Percentiles rank a stretch among this genome's conserved stretches.
phyloP scores from a whole-genome alignment of 2,797 vertebrate genomes.

The Hydrolagus colliei region DNA sequence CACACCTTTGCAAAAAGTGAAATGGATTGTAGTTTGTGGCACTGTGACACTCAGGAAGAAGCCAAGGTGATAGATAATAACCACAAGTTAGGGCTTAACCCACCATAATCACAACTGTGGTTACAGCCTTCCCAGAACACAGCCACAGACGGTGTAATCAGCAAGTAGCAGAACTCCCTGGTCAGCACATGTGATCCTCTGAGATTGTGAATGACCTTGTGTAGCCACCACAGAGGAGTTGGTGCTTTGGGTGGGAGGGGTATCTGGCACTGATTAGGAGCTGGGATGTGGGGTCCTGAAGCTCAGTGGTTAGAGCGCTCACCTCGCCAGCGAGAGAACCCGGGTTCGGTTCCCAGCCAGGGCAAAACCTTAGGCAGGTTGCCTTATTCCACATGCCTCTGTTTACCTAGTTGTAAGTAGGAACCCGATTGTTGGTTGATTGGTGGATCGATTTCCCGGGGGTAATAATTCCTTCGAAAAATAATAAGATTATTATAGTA shows the following conservation, averaged over 20 bases:
- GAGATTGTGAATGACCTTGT: background rate
- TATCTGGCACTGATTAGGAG: conserved; percentile 17
- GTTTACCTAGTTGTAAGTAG: no score
- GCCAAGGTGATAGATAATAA: conserved; percentile 16
- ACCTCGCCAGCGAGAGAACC: no score
- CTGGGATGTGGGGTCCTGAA: no score
- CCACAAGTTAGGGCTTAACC: background rate
- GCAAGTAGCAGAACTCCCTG: background rate
- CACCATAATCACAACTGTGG: conserved; percentile 12
- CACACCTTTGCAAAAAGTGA: background rate
- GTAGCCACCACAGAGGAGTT: background rate
- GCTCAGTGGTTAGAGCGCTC: no score
- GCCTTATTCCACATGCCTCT: no score
- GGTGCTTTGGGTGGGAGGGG: no score
- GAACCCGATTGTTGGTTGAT: no score
- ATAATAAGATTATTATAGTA: no score
- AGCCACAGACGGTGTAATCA: conserved; percentile 13
- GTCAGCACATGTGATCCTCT: background rate
- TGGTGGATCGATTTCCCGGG: no score
- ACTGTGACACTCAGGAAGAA: conserved; percentile 2
- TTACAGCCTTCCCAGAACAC: conserved; percentile 14
- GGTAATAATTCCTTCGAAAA: no score
- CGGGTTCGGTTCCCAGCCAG: no score
- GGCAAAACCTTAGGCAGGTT: no score
- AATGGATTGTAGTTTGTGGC: background rate